Percentiles rank a stretch among this genome's conserved stretches.
Evolutionary conservation across 2,113 vertebrate species (phyloP).

Genomic region (Salvelinus namaycush): DNA sequence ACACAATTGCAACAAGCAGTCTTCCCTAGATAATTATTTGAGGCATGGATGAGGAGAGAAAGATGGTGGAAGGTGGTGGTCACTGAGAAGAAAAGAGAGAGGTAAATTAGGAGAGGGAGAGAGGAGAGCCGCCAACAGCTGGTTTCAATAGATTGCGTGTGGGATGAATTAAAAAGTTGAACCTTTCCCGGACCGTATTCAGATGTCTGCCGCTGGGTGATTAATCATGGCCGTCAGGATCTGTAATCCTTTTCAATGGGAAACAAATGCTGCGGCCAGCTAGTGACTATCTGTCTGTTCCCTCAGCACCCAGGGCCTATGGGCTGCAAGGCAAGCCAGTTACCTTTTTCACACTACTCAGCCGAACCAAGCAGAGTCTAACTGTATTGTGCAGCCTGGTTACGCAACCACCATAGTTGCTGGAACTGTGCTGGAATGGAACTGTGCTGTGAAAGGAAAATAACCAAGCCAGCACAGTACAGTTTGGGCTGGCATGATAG

Average conservation of each 20-base stretch:
- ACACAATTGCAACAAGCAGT: constrained; percentile 68
- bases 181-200: constrained; percentile 84
- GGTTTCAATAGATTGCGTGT: constrained; percentile 88
- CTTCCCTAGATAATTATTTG: constrained; percentile 69
- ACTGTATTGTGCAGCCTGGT: too few species aligned
- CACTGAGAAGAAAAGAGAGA: constrained; percentile 72
- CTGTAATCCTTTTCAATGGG: constrained; percentile 91
- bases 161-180: constrained; percentile 85
- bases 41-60: constrained; percentile 60
- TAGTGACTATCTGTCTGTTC: constrained; percentile 25
- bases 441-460: neutral
- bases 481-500: neutral
- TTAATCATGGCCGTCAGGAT: constrained; percentile 97
- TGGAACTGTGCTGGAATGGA: neutral
- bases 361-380: too few species aligned
- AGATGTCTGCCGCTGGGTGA: constrained; percentile 89
- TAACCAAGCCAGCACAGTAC: neutral
- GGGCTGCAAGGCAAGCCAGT: constrained; percentile 80
- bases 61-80: constrained; percentile 72
- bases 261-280: constrained; percentile 90
- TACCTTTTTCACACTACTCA: constrained; percentile 15
- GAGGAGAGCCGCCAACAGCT: constrained; percentile 80
- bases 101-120: constrained; percentile 59
- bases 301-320: constrained; percentile 59
- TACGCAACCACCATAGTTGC: neutral